These are phyloP conservation scores for Burhinus oedicnemus DNA, from an alignment of 2,113 vertebrate species.

Conservation along the genomic window DNA sequence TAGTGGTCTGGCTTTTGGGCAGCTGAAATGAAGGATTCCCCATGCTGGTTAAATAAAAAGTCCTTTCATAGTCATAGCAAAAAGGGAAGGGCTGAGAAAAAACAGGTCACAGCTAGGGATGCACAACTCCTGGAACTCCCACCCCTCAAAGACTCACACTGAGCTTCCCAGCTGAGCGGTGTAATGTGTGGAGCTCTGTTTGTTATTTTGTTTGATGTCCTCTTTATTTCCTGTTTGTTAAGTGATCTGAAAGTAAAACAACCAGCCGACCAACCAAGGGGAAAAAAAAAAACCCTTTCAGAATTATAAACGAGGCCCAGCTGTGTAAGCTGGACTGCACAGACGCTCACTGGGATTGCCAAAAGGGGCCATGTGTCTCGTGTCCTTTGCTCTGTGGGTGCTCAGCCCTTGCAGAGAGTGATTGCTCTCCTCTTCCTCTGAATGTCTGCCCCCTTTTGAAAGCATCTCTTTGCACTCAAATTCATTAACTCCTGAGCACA, in stretches of 20 bases:
- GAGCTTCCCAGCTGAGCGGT: neutral
- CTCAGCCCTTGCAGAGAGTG: neutral
- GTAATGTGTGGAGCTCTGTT: neutral
- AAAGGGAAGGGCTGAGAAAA: neutral
- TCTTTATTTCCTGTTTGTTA: slow-evolving; percentile 40
- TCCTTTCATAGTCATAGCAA: neutral
- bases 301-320: neutral
- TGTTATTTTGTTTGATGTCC: slow-evolving; percentile 29
- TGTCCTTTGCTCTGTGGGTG: fast-evolving
- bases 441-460: neutral
- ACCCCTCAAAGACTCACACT: neutral
- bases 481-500: neutral
- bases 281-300: neutral
- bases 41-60: neutral
- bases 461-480: neutral
- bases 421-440: neutral
- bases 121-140: neutral
- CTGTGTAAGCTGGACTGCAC: slow-evolving; percentile 31
- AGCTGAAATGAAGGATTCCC: slow-evolving; percentile 1
- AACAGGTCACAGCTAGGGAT: neutral
- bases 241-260: slow-evolving; percentile 56
- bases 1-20: neutral
- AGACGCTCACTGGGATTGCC: neutral
- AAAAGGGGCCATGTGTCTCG: neutral
- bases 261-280: neutral